Conservation (phyloP, 2,113 vertebrate species). For the Peromyscus californicus region DNA sequence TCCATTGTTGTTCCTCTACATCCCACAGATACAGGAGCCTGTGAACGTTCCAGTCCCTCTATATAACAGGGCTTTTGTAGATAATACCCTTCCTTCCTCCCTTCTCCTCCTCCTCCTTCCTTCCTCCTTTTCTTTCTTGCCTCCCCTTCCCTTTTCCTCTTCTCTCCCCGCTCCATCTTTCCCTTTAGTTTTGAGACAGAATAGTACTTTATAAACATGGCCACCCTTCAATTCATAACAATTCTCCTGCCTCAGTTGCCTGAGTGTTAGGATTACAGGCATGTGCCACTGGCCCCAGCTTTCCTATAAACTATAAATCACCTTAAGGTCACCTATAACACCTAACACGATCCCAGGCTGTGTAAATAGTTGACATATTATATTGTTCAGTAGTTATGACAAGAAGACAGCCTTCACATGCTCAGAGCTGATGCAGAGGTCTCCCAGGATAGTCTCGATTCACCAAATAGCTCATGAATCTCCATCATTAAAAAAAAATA, state of each 20-base stretch:
- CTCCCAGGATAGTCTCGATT: neutral
- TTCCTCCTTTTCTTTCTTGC: too few relatives aligned
- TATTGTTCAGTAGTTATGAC: neutral
- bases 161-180: accelerated
- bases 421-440: neutral
- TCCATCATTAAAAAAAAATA: neutral
- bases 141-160: too few relatives aligned
- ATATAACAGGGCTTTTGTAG: neutral
- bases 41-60: neutral
- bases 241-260: neutral
- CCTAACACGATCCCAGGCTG: neutral
- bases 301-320: neutral
- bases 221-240: neutral
- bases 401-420: neutral
- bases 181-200: neutral
- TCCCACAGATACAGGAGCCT: neutral
- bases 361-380: neutral
- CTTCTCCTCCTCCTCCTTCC: accelerated
- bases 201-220: neutral
- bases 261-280: neutral
- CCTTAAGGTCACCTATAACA: neutral
- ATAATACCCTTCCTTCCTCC: accelerated
- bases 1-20: neutral
- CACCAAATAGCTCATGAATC: neutral
- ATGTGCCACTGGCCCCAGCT: neutral